Base-by-base conservation (phyloP, 2,113 vertebrate genomes). In the Amazona vittata region DNA sequence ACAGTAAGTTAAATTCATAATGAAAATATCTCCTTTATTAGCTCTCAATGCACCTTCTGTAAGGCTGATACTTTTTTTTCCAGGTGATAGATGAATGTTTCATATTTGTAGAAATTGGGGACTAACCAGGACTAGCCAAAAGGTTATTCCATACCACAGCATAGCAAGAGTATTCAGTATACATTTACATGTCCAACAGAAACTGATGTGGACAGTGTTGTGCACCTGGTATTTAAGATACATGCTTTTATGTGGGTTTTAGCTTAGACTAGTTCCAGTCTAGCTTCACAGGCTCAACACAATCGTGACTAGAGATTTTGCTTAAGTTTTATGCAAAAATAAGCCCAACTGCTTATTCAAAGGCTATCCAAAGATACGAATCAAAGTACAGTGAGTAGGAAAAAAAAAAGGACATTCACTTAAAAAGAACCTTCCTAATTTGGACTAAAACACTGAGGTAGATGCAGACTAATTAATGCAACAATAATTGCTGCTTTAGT, bases 21-120 rank as follows among this genome's bases (percentile, higher is more conserved):
- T 19, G n/a, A 53, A 81, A 93, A 41, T 35, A 44, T 8, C 24
- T 31, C 19, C 43, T 65, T 69, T 68, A 52, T 69, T 43, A 57
- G 20, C 37, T 52, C 35, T 62, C 43, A 31, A 2, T 26, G 12
- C 12, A 37, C 31, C 9, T 70, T 83, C 49, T 49, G 7, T 26
- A 92, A 87, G 15, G 12, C 29, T 74, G 15, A 47, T 39, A 18
- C 6, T 55, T 19, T 37, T 89, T 68, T 14, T 74, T 62, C 20
- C 20, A 49, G 12, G 16, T 74, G 31, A 13, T n/a, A 83, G 29
- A 53, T 46, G 19, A 62, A 35, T 29, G 12, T 57, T 78, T 89
- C 37, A 49, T 0, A 0, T 49, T 64, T 67, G 25, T n/a, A 82
- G 39, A 29, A 69, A 35, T 11, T 35, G 8, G 8, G 0, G 12